Evolutionary conservation across 2,113 vertebrate genomes (phyloP).

Genomic region (Coptodon bakossiorum): DNA sequence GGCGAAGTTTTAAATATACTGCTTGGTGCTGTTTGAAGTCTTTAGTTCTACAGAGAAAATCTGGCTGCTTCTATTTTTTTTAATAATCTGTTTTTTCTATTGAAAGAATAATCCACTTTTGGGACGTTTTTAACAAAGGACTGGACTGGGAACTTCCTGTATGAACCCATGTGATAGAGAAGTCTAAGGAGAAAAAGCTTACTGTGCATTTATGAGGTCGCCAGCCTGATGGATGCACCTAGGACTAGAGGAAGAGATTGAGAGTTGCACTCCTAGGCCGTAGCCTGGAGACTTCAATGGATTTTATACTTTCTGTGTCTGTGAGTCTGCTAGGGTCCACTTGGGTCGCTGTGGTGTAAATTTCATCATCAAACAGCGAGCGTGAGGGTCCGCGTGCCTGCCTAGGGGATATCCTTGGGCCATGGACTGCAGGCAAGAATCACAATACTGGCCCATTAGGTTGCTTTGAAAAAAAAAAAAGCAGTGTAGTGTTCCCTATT

Average conservation of each 20-base stretch:
- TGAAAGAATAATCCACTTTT: background rate
- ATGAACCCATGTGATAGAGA: background rate
- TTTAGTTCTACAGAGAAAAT: background rate
- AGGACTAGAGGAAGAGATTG: background rate
- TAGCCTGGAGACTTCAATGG: background rate
- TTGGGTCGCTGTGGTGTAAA: background rate
- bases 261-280: background rate
- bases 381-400: background rate
- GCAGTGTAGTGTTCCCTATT: background rate
- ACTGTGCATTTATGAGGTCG: background rate
- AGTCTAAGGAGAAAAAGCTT: background rate
- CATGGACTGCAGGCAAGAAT: background rate
- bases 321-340: background rate
- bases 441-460: background rate
- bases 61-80: background rate
- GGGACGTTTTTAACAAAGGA: background rate
- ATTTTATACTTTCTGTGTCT: background rate
- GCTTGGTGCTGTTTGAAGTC: background rate
- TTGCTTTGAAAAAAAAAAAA: background rate
- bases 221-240: background rate
- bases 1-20: accelerated
- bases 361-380: background rate
- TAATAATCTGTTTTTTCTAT: background rate
- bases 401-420: background rate
- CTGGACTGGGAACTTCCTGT: background rate